Conservation (phyloP, 2,113 vertebrate genomes). For the Nothobranchius kuhntae region DNA sequence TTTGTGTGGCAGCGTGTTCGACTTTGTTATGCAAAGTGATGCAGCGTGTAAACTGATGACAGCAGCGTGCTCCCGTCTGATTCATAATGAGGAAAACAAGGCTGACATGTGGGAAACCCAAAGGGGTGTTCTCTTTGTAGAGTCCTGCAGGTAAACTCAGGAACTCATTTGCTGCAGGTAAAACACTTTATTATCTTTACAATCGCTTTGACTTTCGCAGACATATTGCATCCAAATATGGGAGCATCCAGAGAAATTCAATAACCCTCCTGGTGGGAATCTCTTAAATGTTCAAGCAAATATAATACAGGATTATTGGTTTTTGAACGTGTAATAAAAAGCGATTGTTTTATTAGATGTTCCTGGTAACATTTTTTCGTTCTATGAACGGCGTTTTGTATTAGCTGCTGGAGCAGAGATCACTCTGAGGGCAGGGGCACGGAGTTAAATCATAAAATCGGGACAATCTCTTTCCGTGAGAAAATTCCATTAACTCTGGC, state of each 20-base stretch:
- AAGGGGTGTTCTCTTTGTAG: background rate
- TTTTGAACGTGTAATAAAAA: constrained; percentile 79
- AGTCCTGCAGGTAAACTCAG: constrained; percentile 42
- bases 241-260: constrained; percentile 55
- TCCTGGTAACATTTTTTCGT: constrained; percentile 63
- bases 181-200: constrained; percentile 50
- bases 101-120: constrained; percentile 22
- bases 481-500: constrained; percentile 75
- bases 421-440: constrained; percentile 59
- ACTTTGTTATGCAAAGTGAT: constrained; percentile 48
- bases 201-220: constrained; percentile 35
- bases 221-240: constrained; percentile 65
- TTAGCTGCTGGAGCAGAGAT: constrained; percentile 72
- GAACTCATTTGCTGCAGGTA: constrained; percentile 40
- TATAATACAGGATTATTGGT: constrained; percentile 72
- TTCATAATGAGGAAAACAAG: constrained; percentile 36
- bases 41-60: constrained; percentile 38
- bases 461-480: constrained; percentile 73
- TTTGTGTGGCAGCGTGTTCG: constrained; percentile 39
- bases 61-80: background rate
- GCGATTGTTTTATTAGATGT: constrained; percentile 75
- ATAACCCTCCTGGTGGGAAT: constrained; percentile 63
- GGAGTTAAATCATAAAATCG: constrained; percentile 73
- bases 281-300: constrained; percentile 69
- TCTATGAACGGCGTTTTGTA: constrained; percentile 71